These are phyloP conservation scores for Tachysurus vachellii DNA, from an alignment of 2,113 vertebrate species.

Conservation along the genomic window DNA sequence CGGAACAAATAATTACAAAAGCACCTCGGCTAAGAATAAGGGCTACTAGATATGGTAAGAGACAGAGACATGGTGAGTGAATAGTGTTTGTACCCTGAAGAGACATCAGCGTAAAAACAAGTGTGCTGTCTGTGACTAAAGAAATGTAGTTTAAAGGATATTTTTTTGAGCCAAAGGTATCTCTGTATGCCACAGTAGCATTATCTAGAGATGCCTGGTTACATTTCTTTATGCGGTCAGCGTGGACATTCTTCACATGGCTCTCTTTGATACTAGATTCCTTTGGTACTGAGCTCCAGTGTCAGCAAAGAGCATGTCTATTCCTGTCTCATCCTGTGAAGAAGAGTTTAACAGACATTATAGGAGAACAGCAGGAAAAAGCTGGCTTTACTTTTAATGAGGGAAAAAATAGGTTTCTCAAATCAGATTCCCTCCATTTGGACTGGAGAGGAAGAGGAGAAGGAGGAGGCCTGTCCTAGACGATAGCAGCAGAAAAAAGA, in stretches of 20 bases:
- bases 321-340: constrained; percentile 48
- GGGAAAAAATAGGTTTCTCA: constrained; percentile 53
- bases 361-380: constrained; percentile 48
- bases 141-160: background rate
- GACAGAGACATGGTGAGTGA: background rate
- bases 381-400: constrained; percentile 47
- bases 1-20: constrained; percentile 54
- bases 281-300: constrained; percentile 55
- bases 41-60: background rate
- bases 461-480: constrained; percentile 35
- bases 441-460: background rate
- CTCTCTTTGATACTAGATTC: constrained; percentile 51
- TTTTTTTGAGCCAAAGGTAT: background rate
- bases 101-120: background rate
- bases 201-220: constrained; percentile 7
- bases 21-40: constrained; percentile 21
- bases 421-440: constrained; percentile 40
- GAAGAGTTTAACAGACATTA: constrained; percentile 68
- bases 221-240: constrained; percentile 32
- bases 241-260: constrained; percentile 42
- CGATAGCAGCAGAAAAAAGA: constrained; percentile 38
- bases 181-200: constrained; percentile 25
- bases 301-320: constrained; percentile 57
- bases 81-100: background rate
- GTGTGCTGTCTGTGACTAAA: background rate